A percentile compares a stretch with the other conserved stretches of the same genome.
phyloP scores from a whole-genome alignment of 1,140 invertebrate genomes.

The Sycobia sp. region DNA sequence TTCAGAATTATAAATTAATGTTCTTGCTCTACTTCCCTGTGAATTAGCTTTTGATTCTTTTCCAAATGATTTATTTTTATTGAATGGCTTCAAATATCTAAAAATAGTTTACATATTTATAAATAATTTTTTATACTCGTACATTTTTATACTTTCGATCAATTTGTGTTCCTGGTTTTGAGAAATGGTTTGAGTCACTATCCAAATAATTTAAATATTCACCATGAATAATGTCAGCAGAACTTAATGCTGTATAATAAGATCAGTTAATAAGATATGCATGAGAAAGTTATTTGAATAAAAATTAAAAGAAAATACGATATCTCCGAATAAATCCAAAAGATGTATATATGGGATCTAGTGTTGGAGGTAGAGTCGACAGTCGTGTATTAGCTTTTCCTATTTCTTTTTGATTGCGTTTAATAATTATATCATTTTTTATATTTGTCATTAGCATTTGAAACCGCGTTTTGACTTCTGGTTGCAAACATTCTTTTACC shows the following conservation, averaged over 20 bases:
- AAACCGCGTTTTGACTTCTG: constrained; percentile 30
- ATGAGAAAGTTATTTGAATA: not conserved
- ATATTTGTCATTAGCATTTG: constrained; percentile 43
- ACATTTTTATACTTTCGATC: not conserved
- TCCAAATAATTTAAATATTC: not conserved
- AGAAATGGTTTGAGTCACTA: not conserved
- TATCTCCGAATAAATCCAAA: constrained; percentile 36
- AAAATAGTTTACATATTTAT: constrained; percentile 6
- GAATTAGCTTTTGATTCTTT: constrained; percentile 19
- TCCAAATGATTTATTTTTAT: constrained; percentile 37
- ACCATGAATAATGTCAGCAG: constrained; percentile 27
- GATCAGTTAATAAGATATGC: not conserved
- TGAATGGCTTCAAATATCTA: constrained; percentile 40
- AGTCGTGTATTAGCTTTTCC: constrained; percentile 37
- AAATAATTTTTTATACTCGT: not conserved
- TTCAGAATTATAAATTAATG: constrained; percentile 38
- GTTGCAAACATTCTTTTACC: constrained; percentile 41
- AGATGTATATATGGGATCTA: constrained; percentile 39
- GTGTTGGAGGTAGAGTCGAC: constrained; percentile 39
- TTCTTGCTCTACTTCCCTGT: constrained; percentile 32
- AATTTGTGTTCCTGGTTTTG: not conserved
- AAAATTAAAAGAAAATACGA: constrained; percentile 27
- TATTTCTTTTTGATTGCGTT: constrained; percentile 42
- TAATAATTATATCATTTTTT: constrained; percentile 39
- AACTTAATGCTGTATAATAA: constrained; percentile 18